A percentile compares a stretch with the other conserved stretches of the same genome.
These are phyloP conservation scores for Andrena hattorfiana DNA, from an alignment of 2,888 invertebrate genomes.

Conservation along the genomic window DNA sequence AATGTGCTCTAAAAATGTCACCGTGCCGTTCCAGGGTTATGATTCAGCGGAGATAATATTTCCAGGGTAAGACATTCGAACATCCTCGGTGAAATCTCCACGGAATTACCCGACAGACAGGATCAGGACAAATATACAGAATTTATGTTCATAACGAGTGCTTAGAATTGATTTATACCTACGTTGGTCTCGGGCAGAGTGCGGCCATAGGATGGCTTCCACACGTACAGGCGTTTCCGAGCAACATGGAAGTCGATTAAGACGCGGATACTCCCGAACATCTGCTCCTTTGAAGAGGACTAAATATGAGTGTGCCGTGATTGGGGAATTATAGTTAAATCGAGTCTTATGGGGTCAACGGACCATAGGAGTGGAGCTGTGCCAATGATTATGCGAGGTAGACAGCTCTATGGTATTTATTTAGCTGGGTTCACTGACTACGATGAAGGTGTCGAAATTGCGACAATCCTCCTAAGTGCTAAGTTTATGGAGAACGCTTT, in stretches of 20 bases:
- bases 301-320: not conserved
- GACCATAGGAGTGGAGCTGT: not conserved
- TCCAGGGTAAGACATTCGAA: slow-evolving; percentile 6
- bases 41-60: not conserved
- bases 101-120: no score
- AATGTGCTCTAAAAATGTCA: not conserved
- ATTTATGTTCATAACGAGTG: slow-evolving; percentile 35
- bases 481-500: no score
- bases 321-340: slow-evolving; percentile 18
- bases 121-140: slow-evolving; percentile 25
- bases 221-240: not conserved
- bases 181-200: not conserved
- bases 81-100: slow-evolving; percentile 6
- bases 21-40: not conserved
- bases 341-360: not conserved
- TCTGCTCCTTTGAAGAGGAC: slow-evolving; percentile 5
- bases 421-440: no score
- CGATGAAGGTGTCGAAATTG: no score
- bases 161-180: slow-evolving; percentile 45
- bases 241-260: slow-evolving; percentile 17
- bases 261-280: slow-evolving; percentile 18
- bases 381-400: not conserved
- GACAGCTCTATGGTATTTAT: no score
- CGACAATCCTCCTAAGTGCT: no score
- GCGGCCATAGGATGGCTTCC: not conserved